Base-by-base conservation (phyloP, 2,797 vertebrate genomes). In the Acropternis orthonyx region DNA sequence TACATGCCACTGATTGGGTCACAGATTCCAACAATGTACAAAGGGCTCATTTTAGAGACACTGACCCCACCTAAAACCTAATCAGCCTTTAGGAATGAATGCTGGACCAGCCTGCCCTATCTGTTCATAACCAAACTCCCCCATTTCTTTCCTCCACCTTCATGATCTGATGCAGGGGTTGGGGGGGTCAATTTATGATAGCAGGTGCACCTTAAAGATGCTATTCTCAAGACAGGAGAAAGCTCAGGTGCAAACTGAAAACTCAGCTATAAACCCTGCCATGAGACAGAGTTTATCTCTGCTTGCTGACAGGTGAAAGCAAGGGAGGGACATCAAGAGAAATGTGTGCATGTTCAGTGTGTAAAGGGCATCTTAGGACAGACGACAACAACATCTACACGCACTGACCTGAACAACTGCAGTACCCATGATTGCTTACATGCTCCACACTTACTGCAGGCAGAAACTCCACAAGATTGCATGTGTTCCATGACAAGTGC, bases 11-110 rank as follows among this genome's bases (percentile, higher is more conserved):
- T 95, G 95, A 93, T 69, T 96, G 89, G 95, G 92, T 89, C 94
- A 93, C 68, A 66, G 71, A 92, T 52, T 92, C 79, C 81, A 97
- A 95, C 95, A 97, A 96, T 94, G 54, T 96, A 97, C 95, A 97
- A 97, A 97, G 89, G 68, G 44, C 78, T 94, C 91, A 41, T 93
- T 97, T 96, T 59, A 96, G 89, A 96, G 92, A 92, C 17, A 90
- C 72, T 41, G 87, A 81, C 92, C 26, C 82, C 82, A 96, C 92
- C 86, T 95, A 80, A 89, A 95, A 78, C 73, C 81, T 86, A 67
- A 61, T 28, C 74, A 30, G 86, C 79, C 37, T 5, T 75, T 27
- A 93, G 62, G 75, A 95, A 94, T 37, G 66, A 93, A 80, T 49
- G 52, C 81, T 82, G 83, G 74, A 74, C 52, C 41, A 67, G 82